Base-by-base conservation (phyloP, 2,888 invertebrate genomes). In the Vesta saturnalis region DNA sequence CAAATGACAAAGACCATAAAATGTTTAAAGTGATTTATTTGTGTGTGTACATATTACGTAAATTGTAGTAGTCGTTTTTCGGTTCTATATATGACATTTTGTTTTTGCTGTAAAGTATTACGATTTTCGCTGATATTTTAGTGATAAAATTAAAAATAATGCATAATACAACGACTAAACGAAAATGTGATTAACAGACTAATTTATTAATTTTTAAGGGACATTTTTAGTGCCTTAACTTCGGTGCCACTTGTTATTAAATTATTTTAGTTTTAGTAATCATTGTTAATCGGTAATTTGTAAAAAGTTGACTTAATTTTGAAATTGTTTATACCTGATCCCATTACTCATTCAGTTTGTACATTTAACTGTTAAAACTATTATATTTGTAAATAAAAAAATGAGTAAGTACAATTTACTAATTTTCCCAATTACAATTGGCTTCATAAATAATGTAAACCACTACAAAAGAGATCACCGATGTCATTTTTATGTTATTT, bases 171-270 rank as follows among this genome's bases (percentile, higher is more conserved):
- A 69, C 55, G 64, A 65, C 65, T 70, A 71, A 67, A 63, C 57
- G 46, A 59, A 70, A 61, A 67, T 60, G 69, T 69, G 66, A 68
- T 69, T 72, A 72, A 72, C 71, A 72, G 70, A 72, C 72, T 72
- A 72, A 72, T 72, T 67, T 61, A 64, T 72, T 70, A 67, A 72
- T 70, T 61, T 64, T 14, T 60, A 64, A 12, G 60, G 62, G 58
- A 66, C 60, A 60, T 67, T 70, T 64, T 57, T 70, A 72, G 72
- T 72, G 72, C 72, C 72, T 72, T 72, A 72, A 68, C 60, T 64
- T 55, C 68, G 71, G 72, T 72, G 71, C 72, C 72, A 71, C 71
- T 67, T 70, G 64, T 72, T 71, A 68, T 72, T 72, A 67, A 67
- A 68, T 70, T 70, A 70, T 64, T 67, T 70, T 66, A 66, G 61